Evolutionary conservation across 2,888 invertebrate species (phyloP).

Genomic region (Melanotus villosus): DNA sequence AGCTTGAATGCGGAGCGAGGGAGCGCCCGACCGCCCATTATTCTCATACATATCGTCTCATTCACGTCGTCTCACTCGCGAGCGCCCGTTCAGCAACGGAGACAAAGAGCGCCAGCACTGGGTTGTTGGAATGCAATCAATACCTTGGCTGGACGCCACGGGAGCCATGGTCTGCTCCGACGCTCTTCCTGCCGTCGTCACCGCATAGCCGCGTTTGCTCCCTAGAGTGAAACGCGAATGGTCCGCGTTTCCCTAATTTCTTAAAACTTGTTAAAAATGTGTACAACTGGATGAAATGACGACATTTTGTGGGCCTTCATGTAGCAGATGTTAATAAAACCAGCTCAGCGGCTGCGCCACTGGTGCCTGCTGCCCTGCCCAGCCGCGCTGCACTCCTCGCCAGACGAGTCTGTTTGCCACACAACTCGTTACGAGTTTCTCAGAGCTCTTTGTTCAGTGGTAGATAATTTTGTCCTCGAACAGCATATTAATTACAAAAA

Average conservation of each 20-base stretch:
- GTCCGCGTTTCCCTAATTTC: not conserved
- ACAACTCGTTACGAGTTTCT: constrained; percentile 54
- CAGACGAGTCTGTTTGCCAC: constrained; percentile 58
- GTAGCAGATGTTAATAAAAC: constrained; percentile 46
- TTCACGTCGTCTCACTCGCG: constrained; percentile 49
- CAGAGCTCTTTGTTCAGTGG: constrained; percentile 58
- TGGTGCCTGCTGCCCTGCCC: constrained; percentile 63
- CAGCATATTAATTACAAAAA: constrained; percentile 24
- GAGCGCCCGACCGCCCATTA: constrained; percentile 52
- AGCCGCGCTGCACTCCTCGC: constrained; percentile 63
- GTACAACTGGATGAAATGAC: constrained; percentile 29
- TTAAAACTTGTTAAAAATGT: constrained; percentile 8
- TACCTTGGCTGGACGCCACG: constrained; percentile 47
- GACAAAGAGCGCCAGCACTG: constrained; percentile 47
- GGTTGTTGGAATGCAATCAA: constrained; percentile 50
- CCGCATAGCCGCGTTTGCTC: not conserved
- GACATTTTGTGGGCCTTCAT: constrained; percentile 33
- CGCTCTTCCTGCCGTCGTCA: constrained; percentile 18
- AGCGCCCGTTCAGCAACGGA: constrained; percentile 44
- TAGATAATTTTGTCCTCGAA: constrained; percentile 50
- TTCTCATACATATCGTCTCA: constrained; percentile 50
- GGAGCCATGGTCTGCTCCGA: constrained; percentile 24
- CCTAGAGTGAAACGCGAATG: not conserved
- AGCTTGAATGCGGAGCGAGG: constrained; percentile 48
- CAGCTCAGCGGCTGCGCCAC: constrained; percentile 57